Evolutionary conservation across 2,888 invertebrate genomes (phyloP), one percentile per base, ranked within the genome.

Genomic region (Erebia aethiops): DNA sequence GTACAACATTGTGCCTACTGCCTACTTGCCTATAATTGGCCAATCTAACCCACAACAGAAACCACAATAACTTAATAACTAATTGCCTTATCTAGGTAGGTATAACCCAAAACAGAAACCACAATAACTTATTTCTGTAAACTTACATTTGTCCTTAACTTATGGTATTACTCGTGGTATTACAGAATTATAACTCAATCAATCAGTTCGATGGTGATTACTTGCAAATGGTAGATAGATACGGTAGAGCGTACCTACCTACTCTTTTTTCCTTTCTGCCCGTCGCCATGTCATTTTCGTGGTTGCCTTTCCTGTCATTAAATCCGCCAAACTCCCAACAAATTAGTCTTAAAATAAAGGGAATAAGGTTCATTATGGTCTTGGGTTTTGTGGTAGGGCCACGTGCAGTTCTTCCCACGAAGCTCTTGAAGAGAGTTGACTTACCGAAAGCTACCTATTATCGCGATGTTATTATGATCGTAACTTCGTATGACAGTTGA

Each of bases 381-480:
- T 46, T 4, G 8, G n/a, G 46, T 62, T 21, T 49, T 9, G 13
- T 35, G 52, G 18, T 43, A 26, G 26, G 11, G 46, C 8, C 74
- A 73, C 18, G 21, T 74, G 74, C 16, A 2, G 26, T 1, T 11
- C 43, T 67, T 75, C 74, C 58, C 74, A 75, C 65, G 64, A 60
- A 60, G 68, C 49, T 62, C 51, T 57, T n/a, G 51, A 35, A 54
- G 71, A 57, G 61, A 65, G 65, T 67, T 74, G 69, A 67, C 71
- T 70, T 73, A 71, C 60, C 64, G 49, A 67, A 54, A 67, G 41
- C 67, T 60, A n/a, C n/a, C n/a, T n/a, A 67, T 67, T 71, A 61
- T 64, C 58, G 35, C 14, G 63, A 58, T 56, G 43, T 64, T 58
- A 61, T 69, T 26, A 69, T 67, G 69, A 43, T 43, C 43, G 63